Evolutionary conservation across 2,888 invertebrate species (phyloP), one percentile per base, ranked within the genome.

Genomic region (Lithosia quadra): DNA sequence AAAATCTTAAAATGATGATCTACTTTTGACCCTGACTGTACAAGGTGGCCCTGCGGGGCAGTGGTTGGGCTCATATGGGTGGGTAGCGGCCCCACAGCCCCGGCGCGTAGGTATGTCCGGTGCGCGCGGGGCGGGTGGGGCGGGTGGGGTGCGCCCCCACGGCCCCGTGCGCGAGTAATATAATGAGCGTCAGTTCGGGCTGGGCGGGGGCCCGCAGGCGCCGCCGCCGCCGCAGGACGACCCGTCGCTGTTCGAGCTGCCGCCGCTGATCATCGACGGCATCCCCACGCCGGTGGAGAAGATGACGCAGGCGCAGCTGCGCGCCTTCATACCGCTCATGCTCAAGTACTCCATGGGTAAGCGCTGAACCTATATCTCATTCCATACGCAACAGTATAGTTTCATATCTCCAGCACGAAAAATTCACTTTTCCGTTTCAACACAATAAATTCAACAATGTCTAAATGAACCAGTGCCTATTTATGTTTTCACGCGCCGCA

Each of bases 211-310:
- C 87, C 87, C 88, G 86, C 91, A 92, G 82, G 93, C 95, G 88
- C 94, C 95, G 88, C 90, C 94, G 82, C 92, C 95, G 88, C 91
- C 94, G 81, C 97, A 96, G 86, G 99, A 99, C 86, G 99, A 98
- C 95, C 98, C 99, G 7, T 97, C 98, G 77, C 96, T 99, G 69
- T 99, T 99, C 93, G 99, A 99, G 95, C 95, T 99, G 91, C 99
- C 99, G 74, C 99, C 99, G 60, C 96, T 99, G 78, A 98, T 99
- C 85, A 98, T 99, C 86, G 99, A 99, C 94, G 99, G 99, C 76
- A 99, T 99, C 90, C 99, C 99, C 76, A 99, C 99, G 72, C 99
- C 99, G 21, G 99, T 99, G 0, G 99, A 99, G 95, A 99, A 99
- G 96, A 99, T 99, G 99, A 99, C 99, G 56, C 99, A 99, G 95